These are phyloP conservation scores for Ephestia elutella DNA, from an alignment of 1,140 invertebrate genomes.

Conservation along the genomic window DNA sequence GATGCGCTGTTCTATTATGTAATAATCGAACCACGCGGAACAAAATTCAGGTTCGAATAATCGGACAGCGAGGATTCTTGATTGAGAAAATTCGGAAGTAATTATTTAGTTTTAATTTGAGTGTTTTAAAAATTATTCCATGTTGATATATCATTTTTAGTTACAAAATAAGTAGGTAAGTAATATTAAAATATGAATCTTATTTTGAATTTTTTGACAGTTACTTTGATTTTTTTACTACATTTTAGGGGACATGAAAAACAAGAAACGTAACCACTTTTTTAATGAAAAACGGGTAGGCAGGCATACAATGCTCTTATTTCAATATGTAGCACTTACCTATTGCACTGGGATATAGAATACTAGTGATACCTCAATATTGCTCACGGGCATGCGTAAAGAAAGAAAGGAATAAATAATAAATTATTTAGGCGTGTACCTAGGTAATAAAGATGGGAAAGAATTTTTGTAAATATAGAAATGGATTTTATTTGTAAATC, in stretches of 20 bases:
- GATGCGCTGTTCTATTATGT: too few species aligned
- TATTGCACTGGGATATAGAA: conserved; percentile 20
- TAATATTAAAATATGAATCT: too few species aligned
- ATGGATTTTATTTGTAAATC: conserved; percentile 70
- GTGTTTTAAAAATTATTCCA: too few species aligned
- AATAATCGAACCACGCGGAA: too few species aligned
- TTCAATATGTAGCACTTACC: conserved; percentile 13
- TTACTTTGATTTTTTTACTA: too few species aligned
- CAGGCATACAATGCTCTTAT: background rate
- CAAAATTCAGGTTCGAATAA: too few species aligned
- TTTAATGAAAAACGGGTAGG: background rate
- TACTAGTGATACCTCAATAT: conserved; percentile 31
- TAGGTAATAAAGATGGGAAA: conserved; percentile 38
- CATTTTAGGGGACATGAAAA: too few species aligned
- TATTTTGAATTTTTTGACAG: background rate
- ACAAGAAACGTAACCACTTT: background rate
- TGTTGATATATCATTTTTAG: too few species aligned
- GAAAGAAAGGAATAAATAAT: conserved; percentile 21
- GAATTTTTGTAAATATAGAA: conserved; percentile 66
- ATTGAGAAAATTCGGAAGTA: too few species aligned
- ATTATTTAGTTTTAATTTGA: too few species aligned
- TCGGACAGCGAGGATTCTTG: too few species aligned
- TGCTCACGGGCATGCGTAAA: conserved; percentile 47
- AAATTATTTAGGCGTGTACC: conserved; percentile 34
- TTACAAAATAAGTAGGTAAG: too few species aligned